A percentile compares a stretch with the other conserved stretches of the same genome.
phyloP scores from a whole-genome alignment of 2,888 invertebrate genomes.

The Cactoblastis cactorum region DNA sequence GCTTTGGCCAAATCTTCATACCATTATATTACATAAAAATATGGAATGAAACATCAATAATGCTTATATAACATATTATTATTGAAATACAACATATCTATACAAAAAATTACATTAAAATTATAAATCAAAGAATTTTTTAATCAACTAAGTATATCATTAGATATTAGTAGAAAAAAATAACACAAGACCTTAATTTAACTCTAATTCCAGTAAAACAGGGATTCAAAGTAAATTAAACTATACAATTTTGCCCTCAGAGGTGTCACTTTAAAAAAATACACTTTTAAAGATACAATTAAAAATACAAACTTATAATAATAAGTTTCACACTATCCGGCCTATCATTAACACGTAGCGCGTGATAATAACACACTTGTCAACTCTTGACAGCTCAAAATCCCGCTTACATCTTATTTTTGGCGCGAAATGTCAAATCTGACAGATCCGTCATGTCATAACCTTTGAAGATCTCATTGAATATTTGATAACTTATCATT shows the following conservation, averaged over 20 bases:
- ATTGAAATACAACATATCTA: no score
- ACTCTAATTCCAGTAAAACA: neutral
- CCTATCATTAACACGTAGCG: constrained; percentile 64
- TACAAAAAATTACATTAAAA: no score
- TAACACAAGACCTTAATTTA: neutral
- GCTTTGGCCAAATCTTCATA: no score
- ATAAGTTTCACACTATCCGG: constrained; percentile 25
- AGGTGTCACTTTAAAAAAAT: constrained; percentile 1
- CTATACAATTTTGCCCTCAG: constrained; percentile 11
- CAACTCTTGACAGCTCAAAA: constrained; percentile 48
- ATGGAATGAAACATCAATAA: no score
- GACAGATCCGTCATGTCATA: constrained; percentile 59
- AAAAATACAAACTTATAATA: constrained; percentile 12
- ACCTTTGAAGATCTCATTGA: constrained; percentile 45
- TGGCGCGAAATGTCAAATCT: constrained; percentile 50
- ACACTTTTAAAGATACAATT: neutral
- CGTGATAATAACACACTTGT: constrained; percentile 68
- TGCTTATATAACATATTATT: no score
- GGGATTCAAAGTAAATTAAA: neutral
- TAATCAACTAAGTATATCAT: no score
- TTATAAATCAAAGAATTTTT: no score
- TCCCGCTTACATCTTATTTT: constrained; percentile 55
- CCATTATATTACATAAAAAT: no score
- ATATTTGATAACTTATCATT: constrained; percentile 60
- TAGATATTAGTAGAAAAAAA: no score